A percentile compares a stretch with the other conserved stretches of the same genome.
phyloP scores from a whole-genome alignment of 2,888 invertebrate species.

The Microctonus brassicae region DNA sequence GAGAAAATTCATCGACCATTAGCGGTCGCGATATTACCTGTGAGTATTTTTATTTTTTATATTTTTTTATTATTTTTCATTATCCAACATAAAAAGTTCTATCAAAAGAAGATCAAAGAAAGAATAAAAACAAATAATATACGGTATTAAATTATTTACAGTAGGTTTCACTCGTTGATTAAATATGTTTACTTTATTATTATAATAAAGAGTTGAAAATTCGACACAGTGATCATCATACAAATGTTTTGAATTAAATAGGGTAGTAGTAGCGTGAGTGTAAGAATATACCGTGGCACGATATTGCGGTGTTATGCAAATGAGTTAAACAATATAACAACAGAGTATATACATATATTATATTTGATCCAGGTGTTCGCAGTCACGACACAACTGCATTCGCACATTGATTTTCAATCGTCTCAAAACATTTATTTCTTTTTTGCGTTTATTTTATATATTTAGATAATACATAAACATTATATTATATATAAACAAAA shows the following conservation, averaged over 20 bases:
- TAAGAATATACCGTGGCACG: conserved; percentile 24
- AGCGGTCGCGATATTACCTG: conserved; percentile 64
- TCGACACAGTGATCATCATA: neutral
- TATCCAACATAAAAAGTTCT: neutral
- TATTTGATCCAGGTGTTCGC: conserved; percentile 18
- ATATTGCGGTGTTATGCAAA: conserved; percentile 36
- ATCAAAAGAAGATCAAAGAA: neutral
- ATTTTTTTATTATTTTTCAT: neutral
- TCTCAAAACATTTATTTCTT: neutral
- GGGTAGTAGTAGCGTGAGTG: conserved; percentile 18
- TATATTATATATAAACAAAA: neutral
- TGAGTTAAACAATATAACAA: conserved; percentile 11
- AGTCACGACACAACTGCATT: conserved; percentile 16
- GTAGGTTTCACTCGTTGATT: neutral
- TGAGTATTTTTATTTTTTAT: conserved; percentile 55
- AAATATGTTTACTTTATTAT: neutral
- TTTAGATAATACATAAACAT: neutral
- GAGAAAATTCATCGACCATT: conserved; percentile 64
- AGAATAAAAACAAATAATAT: neutral
- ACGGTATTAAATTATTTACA: neutral
- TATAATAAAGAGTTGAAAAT: conserved; percentile 3
- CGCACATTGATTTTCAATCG: neutral
- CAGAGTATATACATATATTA: conserved; percentile 15
- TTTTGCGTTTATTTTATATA: neutral
- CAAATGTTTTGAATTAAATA: conserved; percentile 24